Percentiles rank a stretch among this genome's conserved stretches.
Conservation (phyloP, 2,888 invertebrate genomes). For the Gisinianus flammeolus region DNA sequence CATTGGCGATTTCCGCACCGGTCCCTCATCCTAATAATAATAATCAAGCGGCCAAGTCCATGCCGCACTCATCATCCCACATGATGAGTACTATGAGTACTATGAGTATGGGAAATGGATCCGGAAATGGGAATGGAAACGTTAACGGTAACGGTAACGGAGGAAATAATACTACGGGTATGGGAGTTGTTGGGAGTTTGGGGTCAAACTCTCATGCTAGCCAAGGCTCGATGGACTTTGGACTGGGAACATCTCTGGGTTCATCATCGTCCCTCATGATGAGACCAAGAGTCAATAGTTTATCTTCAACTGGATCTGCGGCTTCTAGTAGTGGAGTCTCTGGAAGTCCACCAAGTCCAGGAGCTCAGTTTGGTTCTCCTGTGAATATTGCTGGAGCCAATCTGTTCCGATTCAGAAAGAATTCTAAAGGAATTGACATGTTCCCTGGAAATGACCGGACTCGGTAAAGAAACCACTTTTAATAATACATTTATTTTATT, state of each 20-base stretch:
- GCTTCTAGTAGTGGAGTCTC: constrained; percentile 60
- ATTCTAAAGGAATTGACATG: constrained; percentile 43
- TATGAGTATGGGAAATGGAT: too few relatives aligned
- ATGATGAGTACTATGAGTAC: not conserved
- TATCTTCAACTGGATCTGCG: constrained; percentile 62
- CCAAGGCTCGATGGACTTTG: constrained; percentile 37
- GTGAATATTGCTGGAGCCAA: constrained; percentile 37
- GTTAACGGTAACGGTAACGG: too few relatives aligned
- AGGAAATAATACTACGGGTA: too few relatives aligned
- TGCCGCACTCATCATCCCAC: not conserved
- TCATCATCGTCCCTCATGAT: constrained; percentile 29
- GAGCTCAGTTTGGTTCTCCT: constrained; percentile 44
- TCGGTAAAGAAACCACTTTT: too few relatives aligned
- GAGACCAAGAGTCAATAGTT: constrained; percentile 61
- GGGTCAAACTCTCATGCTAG: not conserved
- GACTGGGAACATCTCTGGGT: constrained; percentile 38
- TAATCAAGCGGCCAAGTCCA: constrained; percentile 25
- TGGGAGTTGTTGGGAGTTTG: constrained; percentile 20
- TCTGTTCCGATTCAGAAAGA: constrained; percentile 51
- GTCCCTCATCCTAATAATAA: constrained; percentile 61
- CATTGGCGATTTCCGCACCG: constrained; percentile 68
- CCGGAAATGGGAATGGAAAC: too few relatives aligned
- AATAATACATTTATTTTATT: too few relatives aligned
- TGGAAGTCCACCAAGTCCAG: constrained; percentile 54
- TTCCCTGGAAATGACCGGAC: constrained; percentile 38